These are phyloP conservation scores for Ornithoptera alexandrae DNA, from an alignment of 2,888 invertebrate genomes.

Conservation along the genomic window DNA sequence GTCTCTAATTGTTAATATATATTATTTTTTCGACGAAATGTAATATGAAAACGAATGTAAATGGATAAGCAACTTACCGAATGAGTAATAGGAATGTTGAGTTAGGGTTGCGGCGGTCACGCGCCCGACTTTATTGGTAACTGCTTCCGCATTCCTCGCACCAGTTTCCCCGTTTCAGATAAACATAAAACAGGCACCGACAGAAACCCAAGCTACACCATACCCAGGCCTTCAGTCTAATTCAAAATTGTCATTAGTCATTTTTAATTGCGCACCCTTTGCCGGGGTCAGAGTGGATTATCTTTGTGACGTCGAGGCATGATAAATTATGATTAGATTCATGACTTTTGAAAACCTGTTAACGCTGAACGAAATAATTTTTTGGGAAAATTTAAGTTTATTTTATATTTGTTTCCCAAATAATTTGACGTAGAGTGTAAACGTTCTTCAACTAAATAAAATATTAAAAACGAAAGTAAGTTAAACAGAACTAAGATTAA, in stretches of 20 bases:
- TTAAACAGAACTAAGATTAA: too few relatives aligned
- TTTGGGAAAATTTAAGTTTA: not conserved
- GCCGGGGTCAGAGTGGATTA: slow-evolving; percentile 24
- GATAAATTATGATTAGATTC: slow-evolving; percentile 23
- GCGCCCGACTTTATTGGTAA: slow-evolving; percentile 66
- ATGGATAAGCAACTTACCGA: slow-evolving; percentile 33
- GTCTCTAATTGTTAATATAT: not conserved
- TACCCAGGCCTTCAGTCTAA: slow-evolving; percentile 9
- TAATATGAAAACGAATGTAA: not conserved
- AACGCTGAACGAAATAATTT: slow-evolving; percentile 9
- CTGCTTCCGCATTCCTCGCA: slow-evolving; percentile 68
- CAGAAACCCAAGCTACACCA: slow-evolving; percentile 16
- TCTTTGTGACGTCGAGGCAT: slow-evolving; percentile 8
- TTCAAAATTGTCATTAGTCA: slow-evolving; percentile 22
- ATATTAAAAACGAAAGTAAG: too few relatives aligned
- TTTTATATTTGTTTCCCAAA: not conserved
- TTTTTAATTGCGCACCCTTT: slow-evolving; percentile 28
- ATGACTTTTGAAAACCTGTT: slow-evolving; percentile 18
- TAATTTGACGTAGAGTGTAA: not conserved
- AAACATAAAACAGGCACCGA: slow-evolving; percentile 44
- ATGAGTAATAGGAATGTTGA: slow-evolving; percentile 54
- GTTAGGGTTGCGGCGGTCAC: slow-evolving; percentile 45
- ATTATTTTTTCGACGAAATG: not conserved
- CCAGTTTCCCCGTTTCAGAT: slow-evolving; percentile 55
- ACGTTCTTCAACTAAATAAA: too few relatives aligned